These are phyloP conservation scores for Thomomys bottae DNA, from an alignment of 2,113 vertebrate species.

Conservation along the genomic window DNA sequence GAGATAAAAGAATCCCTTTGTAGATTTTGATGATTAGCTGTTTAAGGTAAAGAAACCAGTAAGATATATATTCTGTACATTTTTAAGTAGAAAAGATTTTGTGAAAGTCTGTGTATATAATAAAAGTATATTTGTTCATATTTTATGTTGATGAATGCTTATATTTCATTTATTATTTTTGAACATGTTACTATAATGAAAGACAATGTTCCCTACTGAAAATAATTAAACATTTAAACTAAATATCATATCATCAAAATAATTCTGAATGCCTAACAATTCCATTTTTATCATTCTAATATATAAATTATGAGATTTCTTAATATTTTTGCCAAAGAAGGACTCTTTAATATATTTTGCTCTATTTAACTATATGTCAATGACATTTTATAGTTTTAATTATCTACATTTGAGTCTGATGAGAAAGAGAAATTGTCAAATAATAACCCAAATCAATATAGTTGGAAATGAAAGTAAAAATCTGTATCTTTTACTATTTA, in stretches of 20 bases:
- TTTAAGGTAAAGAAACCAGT: not conserved
- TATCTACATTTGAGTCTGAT: constrained; percentile 21
- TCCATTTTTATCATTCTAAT: not conserved
- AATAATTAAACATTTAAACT: not conserved
- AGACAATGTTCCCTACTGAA: not conserved
- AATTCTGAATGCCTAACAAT: not conserved
- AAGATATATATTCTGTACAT: not conserved
- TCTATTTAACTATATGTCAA: not conserved
- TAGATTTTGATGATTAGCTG: not conserved
- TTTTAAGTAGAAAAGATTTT: not conserved
- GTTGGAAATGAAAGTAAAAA: constrained; percentile 36
- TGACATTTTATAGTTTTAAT: constrained; percentile 44
- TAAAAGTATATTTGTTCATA: not conserved
- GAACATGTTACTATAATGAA: not conserved
- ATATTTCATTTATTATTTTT: not conserved
- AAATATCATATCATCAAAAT: not conserved
- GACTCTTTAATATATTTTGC: not conserved
- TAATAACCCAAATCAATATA: constrained; percentile 36
- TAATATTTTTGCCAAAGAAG: not conserved
- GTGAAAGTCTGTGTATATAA: not conserved
- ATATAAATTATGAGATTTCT: not conserved
- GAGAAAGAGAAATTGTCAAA: not conserved
- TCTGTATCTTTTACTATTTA: constrained; percentile 11
- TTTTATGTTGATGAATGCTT: not conserved
- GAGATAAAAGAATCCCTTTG: too few species aligned